Evolutionary conservation across 2,113 vertebrate genomes (phyloP), one percentile per base, ranked within the genome.

Genomic region (Sterrhoptilus dennistouni): DNA sequence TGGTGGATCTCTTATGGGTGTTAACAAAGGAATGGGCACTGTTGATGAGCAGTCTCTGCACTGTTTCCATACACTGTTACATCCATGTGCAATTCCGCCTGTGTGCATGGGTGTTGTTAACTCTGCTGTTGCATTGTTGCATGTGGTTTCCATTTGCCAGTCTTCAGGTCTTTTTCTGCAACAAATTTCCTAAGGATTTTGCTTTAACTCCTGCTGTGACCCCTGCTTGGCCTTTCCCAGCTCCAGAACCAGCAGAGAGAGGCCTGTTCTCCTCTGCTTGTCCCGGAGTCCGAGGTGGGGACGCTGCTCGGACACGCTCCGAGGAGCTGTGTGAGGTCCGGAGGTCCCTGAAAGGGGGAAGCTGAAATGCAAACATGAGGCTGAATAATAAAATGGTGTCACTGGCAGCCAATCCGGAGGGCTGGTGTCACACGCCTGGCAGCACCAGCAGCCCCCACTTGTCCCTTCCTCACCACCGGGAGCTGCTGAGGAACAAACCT

Each of bases 381-480:
- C 91, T 83, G 93, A 95, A 95, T 95, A 95, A 96, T 97, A 71
- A 97, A 95, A 95, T 98, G 98, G 98, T 98, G 97, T 99, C 98
- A 98, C 94, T 85, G 69, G 72, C 83, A 97, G 94, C 98, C 98
- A 98, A 96, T 98, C 82, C 57, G 44, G 95, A 95, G 94, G 83
- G 90, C 83, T 84, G 94, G 42, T 87, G 76, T 97, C 97, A 74
- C 29, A 8, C 3, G 90, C 82, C 88, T 95, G 97, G 95, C 96
- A 86, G 86, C 93, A 69, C 74, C 8, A 33, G 71, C 80, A 60
- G 89, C 63, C 76, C 75, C 93, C 89, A 27, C 52, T 70, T n/a
- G 38, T 79, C 70, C 45, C 71, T 74, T 74, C 20, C 64, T 74
- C n/a, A 5, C 42, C 57, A 8, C 93, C 4, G 3, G 66, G n/a